These are phyloP conservation scores for Prunella strophiata DNA, from an alignment of 2,797 vertebrate species.

Conservation along the genomic window DNA sequence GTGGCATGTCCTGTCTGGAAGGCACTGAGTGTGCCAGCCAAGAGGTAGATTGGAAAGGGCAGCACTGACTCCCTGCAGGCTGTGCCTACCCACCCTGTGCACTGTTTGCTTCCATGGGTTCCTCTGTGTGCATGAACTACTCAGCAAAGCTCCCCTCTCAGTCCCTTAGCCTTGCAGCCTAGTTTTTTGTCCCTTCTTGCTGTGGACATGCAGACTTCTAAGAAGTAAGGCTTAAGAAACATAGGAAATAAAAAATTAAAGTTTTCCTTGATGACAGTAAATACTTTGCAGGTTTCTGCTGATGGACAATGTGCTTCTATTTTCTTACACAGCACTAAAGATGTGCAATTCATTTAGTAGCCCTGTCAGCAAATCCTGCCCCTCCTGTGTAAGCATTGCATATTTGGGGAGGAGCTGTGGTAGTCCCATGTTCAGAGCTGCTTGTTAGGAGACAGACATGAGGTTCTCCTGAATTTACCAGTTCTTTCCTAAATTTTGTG, in stretches of 20 bases:
- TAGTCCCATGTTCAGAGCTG: neutral
- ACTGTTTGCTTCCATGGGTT: rapidly evolving
- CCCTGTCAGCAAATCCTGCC: neutral
- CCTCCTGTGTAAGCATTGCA: neutral
- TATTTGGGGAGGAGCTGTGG: rapidly evolving
- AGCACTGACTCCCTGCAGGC: neutral
- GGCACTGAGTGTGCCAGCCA: rapidly evolving
- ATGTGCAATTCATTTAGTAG: neutral
- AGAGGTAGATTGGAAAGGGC: neutral
- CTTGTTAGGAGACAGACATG: neutral
- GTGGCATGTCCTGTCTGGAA: rapidly evolving
- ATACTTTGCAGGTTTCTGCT: neutral
- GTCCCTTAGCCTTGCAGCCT: rapidly evolving
- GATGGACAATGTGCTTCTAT: neutral
- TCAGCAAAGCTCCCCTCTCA: neutral
- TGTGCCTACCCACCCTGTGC: neutral
- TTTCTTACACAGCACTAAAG: neutral
- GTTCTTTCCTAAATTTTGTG: neutral
- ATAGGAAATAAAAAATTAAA: neutral
- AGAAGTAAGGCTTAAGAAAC: neutral
- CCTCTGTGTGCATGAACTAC: rapidly evolving
- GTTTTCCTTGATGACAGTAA: neutral
- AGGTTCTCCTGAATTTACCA: neutral
- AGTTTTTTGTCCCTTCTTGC: neutral
- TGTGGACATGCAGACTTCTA: neutral